Base-by-base conservation (phyloP, 2,888 invertebrate species). In the Watsonalla cultraria region DNA sequence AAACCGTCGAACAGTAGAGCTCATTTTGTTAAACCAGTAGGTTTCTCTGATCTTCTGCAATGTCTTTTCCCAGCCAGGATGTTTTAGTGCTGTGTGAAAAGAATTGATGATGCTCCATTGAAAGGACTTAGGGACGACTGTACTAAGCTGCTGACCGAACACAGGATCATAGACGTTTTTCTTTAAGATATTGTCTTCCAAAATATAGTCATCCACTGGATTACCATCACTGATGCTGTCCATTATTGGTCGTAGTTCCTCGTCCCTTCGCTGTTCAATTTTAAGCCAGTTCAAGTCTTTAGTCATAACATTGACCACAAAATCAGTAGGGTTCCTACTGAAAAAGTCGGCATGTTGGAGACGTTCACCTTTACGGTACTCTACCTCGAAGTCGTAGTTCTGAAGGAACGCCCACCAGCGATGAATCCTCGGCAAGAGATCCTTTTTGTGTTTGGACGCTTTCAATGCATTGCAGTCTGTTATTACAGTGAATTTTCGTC, bases 311-410 rank as follows among this genome's bases (percentile, higher is more conserved):
- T 68, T 66, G 7, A 69, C 59, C 7, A 48, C 35, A 0, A 55
- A 4, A 0, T 15, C 9, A 1, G 4, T 35, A 0, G 64, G 66
- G 33, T 71, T 70, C 47, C 71, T 51, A 7, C 68, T 70, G 0
- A 72, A 52, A 9, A 52, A 68, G 13, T 72, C 70, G 0, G 62
- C 72, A 33, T 70, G 70, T 11, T 64, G 62, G 64, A 58, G 0
- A 61, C 64, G 37, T 66, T 66, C 1, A 24, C 54, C 54, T 9
- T 54, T 54, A 6, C 54, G 51, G 37, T 54, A 54, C 7, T 51
- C 54, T 0, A 54, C 13, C 0, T 47, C n/a, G 13, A 54, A 54
- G 4, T 51, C 9, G 35, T 51, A 54, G 34, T 54, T 51, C 8
- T 54, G 54, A 5, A 54, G 15, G 9, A 51, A 54, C 2, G 48